These are phyloP conservation scores for Isichthys henryi DNA, from an alignment of 2,113 vertebrate genomes.

Conservation along the genomic window DNA sequence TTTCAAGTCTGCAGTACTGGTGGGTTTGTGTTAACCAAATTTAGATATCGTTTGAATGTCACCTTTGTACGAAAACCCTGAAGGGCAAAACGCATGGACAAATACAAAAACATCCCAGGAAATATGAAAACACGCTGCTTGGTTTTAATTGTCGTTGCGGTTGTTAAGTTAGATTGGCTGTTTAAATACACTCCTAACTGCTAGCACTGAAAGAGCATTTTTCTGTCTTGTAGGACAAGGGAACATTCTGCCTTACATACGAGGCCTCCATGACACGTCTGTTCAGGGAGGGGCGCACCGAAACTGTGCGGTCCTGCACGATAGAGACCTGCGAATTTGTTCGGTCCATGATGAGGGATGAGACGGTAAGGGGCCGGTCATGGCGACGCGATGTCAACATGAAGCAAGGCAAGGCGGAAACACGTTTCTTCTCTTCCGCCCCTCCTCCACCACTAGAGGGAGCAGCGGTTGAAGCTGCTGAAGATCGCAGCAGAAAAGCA, in stretches of 20 bases:
- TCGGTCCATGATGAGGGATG: slow-evolving; percentile 69
- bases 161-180: too few species aligned
- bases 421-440: neutral
- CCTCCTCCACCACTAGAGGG: slow-evolving; percentile 50
- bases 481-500: slow-evolving; percentile 72
- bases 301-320: slow-evolving; percentile 92
- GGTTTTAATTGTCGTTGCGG: neutral
- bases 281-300: slow-evolving; percentile 89
- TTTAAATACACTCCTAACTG: too few species aligned
- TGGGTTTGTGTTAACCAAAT: too few species aligned
- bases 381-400: too few species aligned
- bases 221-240: slow-evolving; percentile 73
- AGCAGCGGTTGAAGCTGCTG: slow-evolving; percentile 66
- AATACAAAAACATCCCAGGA: neutral
- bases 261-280: slow-evolving; percentile 98
- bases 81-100: too few species aligned
- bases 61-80: too few species aligned
- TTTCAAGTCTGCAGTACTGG: too few species aligned
- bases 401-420: too few species aligned
- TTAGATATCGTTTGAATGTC: too few species aligned
- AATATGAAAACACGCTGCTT: neutral
- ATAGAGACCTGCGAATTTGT: slow-evolving; percentile 77
- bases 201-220: neutral
- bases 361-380: slow-evolving; percentile 59
- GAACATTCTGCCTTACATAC: slow-evolving; percentile 88